Percentiles rank a stretch among this genome's conserved stretches.
phyloP scores from a whole-genome alignment of 2,797 vertebrate genomes.

The Arremon aurantiirostris region DNA sequence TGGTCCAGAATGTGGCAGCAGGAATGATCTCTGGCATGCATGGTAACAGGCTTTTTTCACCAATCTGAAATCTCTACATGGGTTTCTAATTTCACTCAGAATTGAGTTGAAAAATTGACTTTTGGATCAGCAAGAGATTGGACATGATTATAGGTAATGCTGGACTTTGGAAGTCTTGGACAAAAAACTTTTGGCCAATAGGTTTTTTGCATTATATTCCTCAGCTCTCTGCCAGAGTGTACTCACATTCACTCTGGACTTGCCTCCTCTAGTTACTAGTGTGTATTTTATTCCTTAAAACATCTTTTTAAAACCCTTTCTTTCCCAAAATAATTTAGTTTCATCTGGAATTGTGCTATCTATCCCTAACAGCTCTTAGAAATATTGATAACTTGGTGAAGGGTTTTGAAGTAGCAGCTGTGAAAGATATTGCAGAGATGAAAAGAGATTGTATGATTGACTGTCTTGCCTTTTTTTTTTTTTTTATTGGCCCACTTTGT shows the following conservation, averaged over 20 bases:
- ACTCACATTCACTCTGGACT: slow-evolving; percentile 51
- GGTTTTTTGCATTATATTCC: slow-evolving; percentile 55
- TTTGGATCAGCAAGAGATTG: slow-evolving; percentile 60
- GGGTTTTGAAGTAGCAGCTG: neutral
- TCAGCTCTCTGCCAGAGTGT: slow-evolving; percentile 38
- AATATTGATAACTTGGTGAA: neutral
- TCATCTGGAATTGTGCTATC: neutral
- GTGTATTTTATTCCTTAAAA: slow-evolving; percentile 24
- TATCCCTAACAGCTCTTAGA: neutral
- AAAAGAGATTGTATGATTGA: neutral
- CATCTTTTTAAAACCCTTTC: neutral
- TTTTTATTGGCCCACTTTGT: neutral
- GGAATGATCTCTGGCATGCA: slow-evolving; percentile 66
- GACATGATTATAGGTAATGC: slow-evolving; percentile 63
- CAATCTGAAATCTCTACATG: slow-evolving; percentile 55
- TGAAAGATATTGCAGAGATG: neutral
- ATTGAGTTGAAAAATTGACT: slow-evolving; percentile 66
- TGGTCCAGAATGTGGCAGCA: slow-evolving; percentile 69
- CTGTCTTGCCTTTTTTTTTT: neutral
- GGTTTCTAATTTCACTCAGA: slow-evolving; percentile 58
- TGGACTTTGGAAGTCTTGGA: slow-evolving; percentile 62
- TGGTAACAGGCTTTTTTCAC: slow-evolving; percentile 42
- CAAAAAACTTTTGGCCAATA: slow-evolving; percentile 24
- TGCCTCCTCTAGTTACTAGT: slow-evolving; percentile 28
- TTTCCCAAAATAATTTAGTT: neutral